Evolutionary conservation across 2,888 invertebrate genomes (phyloP), one percentile per base, ranked within the genome.

Genomic region (Tetropium fuscum): DNA sequence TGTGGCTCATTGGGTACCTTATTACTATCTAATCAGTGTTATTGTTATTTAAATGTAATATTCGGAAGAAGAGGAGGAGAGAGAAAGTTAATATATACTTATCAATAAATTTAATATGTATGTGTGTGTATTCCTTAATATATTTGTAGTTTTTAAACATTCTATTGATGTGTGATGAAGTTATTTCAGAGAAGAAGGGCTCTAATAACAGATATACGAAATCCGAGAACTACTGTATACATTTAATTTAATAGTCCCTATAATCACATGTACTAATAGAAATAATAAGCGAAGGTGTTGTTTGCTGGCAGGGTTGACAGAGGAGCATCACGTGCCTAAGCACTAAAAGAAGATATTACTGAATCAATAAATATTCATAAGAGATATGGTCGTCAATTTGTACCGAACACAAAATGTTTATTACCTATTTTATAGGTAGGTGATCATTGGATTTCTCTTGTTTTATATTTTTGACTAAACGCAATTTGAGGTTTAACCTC

Each of bases 321-420:
- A 53, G 54, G 4, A 20, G 44, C 61, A 51, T 44, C 64, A 54
- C 61, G 64, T 64, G 64, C 57, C 38, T 27, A 7, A n/a, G 57
- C 61, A 62, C 59, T 62, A 64, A 57, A 64, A 51, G 57, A 36
- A 58, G 59, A 45, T 48, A 64, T 64, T 64, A 60, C 44, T 45
- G 53, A 56, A 57, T 44, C 38, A 43, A 64, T 64, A 59, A 64
- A 64, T 61, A 61, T 64, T 64, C 54, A 58, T 60, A 36, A 48
- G 48, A 30, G 36, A 48, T 22, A 36, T 22, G 13, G 20, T 36
- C 22, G 25, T 15, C 27, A 16, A 7, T 22, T 36, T 20, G 48
- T 19, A 13, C 22, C n/a, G 48, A 15, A n/a, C 13, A 22, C 18
- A 10, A 13, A 44, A 44, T 13, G 48, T 48, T 48, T 48, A 48